A percentile compares a stretch with the other conserved stretches of the same genome.
phyloP scores from a whole-genome alignment of 2,797 vertebrate genomes.

The Pipistrellus pipistrellus region DNA sequence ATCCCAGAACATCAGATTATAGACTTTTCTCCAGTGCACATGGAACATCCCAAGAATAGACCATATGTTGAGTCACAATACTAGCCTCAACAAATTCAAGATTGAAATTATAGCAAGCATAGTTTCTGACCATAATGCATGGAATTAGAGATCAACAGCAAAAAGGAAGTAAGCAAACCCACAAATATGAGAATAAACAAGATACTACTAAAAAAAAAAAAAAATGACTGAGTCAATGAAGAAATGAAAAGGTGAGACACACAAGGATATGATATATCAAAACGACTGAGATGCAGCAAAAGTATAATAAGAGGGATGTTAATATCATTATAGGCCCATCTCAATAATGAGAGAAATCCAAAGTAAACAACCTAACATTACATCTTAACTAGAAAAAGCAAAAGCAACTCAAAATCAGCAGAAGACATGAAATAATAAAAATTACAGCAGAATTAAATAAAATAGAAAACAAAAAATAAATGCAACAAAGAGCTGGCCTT shows the following conservation, averaged over 20 bases:
- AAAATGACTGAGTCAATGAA: background rate
- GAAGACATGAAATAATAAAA: background rate
- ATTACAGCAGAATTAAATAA: background rate
- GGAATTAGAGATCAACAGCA: background rate
- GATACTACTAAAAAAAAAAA: background rate
- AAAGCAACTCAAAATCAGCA: background rate
- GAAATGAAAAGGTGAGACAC: background rate
- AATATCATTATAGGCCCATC: background rate
- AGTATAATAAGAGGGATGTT: background rate
- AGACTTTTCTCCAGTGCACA: background rate
- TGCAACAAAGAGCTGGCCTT: background rate
- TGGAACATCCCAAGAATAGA: background rate
- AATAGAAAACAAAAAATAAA: background rate
- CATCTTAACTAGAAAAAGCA: background rate
- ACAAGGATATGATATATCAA: background rate
- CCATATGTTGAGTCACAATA: background rate
- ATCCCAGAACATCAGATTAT: background rate
- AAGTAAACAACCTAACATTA: background rate
- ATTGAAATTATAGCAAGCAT: background rate
- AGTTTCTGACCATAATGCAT: background rate
- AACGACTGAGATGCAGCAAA: background rate
- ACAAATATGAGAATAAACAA: background rate
- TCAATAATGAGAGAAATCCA: background rate
- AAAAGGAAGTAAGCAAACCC: background rate
- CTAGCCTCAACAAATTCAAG: background rate